Base-by-base conservation (phyloP, 2,113 vertebrate genomes). In the Cheirogaleus medius region DNA sequence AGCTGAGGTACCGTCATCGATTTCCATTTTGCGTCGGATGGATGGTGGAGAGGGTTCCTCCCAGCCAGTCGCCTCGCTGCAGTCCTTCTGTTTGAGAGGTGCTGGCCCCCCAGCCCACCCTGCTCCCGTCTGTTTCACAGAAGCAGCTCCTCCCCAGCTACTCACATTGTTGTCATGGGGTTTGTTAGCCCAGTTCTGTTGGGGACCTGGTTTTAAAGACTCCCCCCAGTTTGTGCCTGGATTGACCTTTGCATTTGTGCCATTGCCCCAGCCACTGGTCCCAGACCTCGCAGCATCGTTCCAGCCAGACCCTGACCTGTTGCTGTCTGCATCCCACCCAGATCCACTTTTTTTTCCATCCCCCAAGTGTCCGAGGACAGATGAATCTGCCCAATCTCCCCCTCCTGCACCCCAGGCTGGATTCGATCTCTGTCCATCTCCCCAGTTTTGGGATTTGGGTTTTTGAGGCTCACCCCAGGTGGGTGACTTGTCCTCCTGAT, bases 1-100 rank as follows among this genome's bases (percentile, higher is more conserved):
- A 97, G 99, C 99, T 98, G 99, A 99, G 97, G 99, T 99, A 98
- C 99, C 99, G 86, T 99, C 99, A 93, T 99, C 99, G 4, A 99
- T 99, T 98, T 99, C 99, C 99, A 99, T 99, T 98, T 99, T 99
- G 97, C 99, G 99, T 66, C 99, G 99, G 95, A 99, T 99, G 94
- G 99, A 99, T 8, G 99, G 99, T 87, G 99, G 99, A 56, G 99
- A 99, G 83, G 99, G 99, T 92, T 99, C 99, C 95, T 99, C 99
- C 99, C 99, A 99, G 97, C 99, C 99, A 60, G 99, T 99, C 97
- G 99, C 98, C 97, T 99, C 99, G 85, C 99, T 98, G 92, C 97
- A 98, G 91, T 99, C 99, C 98, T 99, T 99, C 96, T 98, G 99
- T 97, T 98, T 99, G 99, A 98, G 94, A 85, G 99, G 98, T 95